Evolutionary conservation across 1,140 invertebrate genomes (phyloP).

Genomic region (Bombus haemorrhoidalis): DNA sequence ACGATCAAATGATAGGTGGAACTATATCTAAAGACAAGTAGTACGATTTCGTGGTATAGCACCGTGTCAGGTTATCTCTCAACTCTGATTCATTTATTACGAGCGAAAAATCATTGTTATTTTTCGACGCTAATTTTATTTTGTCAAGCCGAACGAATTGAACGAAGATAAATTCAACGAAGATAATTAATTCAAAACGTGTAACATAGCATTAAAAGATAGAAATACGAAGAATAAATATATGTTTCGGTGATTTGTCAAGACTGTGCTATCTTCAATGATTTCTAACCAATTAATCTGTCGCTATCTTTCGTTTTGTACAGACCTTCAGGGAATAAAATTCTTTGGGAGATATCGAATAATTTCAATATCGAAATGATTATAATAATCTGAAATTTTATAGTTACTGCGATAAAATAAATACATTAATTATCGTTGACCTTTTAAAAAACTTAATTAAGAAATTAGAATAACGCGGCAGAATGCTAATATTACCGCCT

Average conservation of each 20-base stretch:
- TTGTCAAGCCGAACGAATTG: background rate
- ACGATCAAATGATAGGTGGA: background rate
- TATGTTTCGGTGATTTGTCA: background rate
- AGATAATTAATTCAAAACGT: background rate
- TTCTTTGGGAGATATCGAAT: background rate
- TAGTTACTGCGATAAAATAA: too few species aligned
- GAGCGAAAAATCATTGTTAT: background rate
- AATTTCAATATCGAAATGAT: background rate
- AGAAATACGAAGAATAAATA: background rate
- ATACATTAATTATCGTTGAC: background rate
- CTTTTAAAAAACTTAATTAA: background rate
- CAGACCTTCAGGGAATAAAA: background rate
- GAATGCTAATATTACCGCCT: background rate
- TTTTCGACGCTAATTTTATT: background rate
- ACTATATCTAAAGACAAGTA: slow-evolving; percentile 7
- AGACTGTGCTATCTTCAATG: background rate
- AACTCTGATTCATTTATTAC: background rate
- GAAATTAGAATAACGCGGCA: background rate
- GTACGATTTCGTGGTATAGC: background rate
- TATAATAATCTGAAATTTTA: background rate
- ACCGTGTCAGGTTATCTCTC: background rate
- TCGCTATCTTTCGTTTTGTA: background rate
- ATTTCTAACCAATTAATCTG: background rate
- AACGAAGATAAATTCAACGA: background rate
- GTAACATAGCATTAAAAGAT: background rate